A percentile compares a stretch with the other conserved stretches of the same genome.
These are phyloP conservation scores for Columbina picui DNA, from an alignment of 2,113 vertebrate genomes.

Conservation along the genomic window DNA sequence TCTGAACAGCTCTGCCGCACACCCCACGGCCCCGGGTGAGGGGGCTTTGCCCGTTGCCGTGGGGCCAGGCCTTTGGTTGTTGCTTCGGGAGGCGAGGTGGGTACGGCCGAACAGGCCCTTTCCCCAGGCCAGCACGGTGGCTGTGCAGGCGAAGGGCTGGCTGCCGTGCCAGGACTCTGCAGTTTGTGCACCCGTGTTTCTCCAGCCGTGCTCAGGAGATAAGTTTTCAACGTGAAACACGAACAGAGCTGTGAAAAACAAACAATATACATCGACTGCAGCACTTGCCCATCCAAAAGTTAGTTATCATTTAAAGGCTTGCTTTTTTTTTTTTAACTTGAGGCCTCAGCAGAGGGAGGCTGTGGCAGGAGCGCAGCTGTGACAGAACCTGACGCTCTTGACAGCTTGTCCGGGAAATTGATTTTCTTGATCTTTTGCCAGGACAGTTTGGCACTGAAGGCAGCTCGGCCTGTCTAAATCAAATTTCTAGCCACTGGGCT, in stretches of 20 bases:
- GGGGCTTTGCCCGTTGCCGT: not conserved
- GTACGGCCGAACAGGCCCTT: too few species aligned
- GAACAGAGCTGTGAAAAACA: not conserved
- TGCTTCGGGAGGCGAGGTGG: not conserved
- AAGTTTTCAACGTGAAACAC: not conserved
- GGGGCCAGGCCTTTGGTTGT: not conserved
- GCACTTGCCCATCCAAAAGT: not conserved
- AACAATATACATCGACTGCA: fast-evolving
- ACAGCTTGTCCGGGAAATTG: not conserved
- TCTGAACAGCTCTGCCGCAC: not conserved
- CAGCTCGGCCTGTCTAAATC: not conserved
- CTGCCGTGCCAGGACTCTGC: not conserved
- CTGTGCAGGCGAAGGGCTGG: too few species aligned
- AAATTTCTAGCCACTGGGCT: not conserved
- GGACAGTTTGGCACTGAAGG: not conserved
- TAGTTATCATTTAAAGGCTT: not conserved
- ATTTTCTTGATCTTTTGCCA: not conserved
- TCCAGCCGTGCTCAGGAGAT: not conserved
- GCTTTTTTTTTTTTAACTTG: not conserved
- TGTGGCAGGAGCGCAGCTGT: not conserved
- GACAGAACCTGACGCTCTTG: not conserved
- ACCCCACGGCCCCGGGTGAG: not conserved
- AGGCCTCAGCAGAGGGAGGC: not conserved
- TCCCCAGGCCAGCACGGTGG: not conserved
- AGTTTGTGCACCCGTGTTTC: not conserved